These are phyloP conservation scores for Podocnemis expansa DNA, from an alignment of 2,113 vertebrate species.

Conservation along the genomic window DNA sequence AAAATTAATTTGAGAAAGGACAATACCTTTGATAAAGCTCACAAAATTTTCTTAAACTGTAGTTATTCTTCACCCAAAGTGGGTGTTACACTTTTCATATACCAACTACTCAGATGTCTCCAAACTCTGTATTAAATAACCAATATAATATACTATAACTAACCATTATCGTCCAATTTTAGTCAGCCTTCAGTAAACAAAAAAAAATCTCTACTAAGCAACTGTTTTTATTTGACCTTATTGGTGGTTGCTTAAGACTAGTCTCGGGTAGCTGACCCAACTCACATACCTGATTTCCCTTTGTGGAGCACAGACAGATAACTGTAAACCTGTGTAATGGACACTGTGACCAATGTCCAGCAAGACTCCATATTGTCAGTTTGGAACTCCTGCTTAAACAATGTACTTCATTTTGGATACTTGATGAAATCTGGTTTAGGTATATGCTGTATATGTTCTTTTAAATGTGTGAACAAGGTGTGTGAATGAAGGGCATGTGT, in stretches of 20 bases:
- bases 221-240: background rate
- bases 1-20: background rate
- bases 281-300: rapidly evolving
- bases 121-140: background rate
- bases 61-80: background rate
- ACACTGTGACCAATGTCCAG: too few species aligned
- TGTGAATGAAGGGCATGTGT: too few species aligned
- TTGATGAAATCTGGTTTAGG: too few species aligned
- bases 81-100: rapidly evolving
- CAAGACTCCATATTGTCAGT: too few species aligned
- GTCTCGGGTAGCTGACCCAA: background rate
- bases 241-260: rapidly evolving
- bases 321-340: too few species aligned
- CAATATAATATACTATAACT: rapidly evolving
- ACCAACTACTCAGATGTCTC: background rate
- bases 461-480: too few species aligned
- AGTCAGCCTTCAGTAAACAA: background rate
- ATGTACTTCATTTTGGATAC: too few species aligned
- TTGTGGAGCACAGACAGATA: too few species aligned
- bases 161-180: too few species aligned
- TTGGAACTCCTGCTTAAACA: too few species aligned
- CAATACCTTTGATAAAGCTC: rapidly evolving
- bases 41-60: background rate
- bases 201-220: background rate
- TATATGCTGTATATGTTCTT: too few species aligned